Percentiles rank a stretch among this genome's conserved stretches.
phyloP scores from a whole-genome alignment of 2,113 vertebrate genomes.

The Hippocampus zosterae region DNA sequence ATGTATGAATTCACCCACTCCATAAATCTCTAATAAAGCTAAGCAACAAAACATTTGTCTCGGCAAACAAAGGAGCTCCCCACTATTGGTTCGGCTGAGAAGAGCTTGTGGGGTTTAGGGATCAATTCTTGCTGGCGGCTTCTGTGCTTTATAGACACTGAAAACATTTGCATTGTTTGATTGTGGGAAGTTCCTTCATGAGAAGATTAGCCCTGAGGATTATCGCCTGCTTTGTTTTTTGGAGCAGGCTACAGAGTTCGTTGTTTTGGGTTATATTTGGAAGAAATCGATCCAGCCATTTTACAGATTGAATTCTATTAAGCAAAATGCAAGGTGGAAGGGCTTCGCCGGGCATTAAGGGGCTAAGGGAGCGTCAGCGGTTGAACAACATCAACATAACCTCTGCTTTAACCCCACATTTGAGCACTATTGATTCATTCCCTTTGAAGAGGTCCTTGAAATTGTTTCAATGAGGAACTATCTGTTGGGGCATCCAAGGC shows the following conservation, averaged over 20 bases:
- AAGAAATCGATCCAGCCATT: constrained; percentile 50
- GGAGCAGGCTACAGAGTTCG: constrained; percentile 28
- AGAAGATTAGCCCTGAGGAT: constrained; percentile 57
- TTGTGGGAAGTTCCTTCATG: constrained; percentile 53
- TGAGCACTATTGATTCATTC: constrained; percentile 72
- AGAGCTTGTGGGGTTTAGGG: constrained; percentile 39
- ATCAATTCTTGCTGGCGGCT: constrained; percentile 60
- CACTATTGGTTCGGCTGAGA: constrained; percentile 40
- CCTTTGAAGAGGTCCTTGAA: constrained; percentile 73
- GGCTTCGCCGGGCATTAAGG: constrained; percentile 48
- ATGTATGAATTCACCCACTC: not conserved
- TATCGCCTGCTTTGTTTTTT: constrained; percentile 33
- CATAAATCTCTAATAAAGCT: not conserved
- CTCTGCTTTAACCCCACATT: constrained; percentile 70
- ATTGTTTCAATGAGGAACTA: constrained; percentile 68
- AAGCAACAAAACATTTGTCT: not conserved
- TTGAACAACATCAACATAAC: constrained; percentile 63
- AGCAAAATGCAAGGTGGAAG: constrained; percentile 54
- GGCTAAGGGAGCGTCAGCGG: constrained; percentile 64
- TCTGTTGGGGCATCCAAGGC: constrained; percentile 59
- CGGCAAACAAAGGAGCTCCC: constrained; percentile 10
- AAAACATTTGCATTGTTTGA: constrained; percentile 68
- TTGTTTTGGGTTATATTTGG: constrained; percentile 49
- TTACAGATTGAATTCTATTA: constrained; percentile 66
- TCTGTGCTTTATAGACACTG: constrained; percentile 52